Conservation (phyloP, 2,797 vertebrate genomes). For the Gymnoscopelus microlampas region DNA sequence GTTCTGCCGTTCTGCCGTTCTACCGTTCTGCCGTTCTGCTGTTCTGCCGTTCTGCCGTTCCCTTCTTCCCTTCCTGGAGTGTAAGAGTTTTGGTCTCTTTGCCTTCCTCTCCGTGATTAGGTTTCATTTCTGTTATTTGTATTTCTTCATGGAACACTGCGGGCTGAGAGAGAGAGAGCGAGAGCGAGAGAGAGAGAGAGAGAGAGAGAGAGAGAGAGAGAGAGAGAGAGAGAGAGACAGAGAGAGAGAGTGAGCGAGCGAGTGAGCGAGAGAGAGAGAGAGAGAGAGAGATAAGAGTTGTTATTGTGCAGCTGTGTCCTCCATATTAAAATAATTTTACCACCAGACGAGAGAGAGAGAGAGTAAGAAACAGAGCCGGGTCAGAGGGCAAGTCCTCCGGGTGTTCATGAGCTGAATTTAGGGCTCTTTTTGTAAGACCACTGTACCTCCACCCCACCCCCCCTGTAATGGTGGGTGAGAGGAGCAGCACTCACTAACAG, state of each 20-base stretch:
- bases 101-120: too few species aligned
- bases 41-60: too few species aligned
- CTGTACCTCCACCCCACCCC: slow-evolving; percentile 20
- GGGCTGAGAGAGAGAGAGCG: too few species aligned
- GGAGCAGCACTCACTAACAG: slow-evolving; percentile 13
- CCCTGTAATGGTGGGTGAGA: slow-evolving; percentile 61
- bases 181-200: background rate
- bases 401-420: slow-evolving; percentile 58
- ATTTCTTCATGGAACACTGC: too few species aligned
- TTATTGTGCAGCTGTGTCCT: slow-evolving; percentile 32
- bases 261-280: too few species aligned
- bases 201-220: background rate
- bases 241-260: background rate
- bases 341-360: background rate
- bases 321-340: background rate
- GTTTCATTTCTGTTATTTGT: too few species aligned
- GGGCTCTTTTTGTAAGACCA: slow-evolving; percentile 48
- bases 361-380: slow-evolving; percentile 48
- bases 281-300: background rate
- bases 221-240: background rate
- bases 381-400: slow-evolving; percentile 25
- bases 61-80: too few species aligned
- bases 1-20: too few species aligned
- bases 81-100: too few species aligned
- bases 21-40: too few species aligned